Conservation (phyloP, 2,797 vertebrate species). For the Gymnothorax reevesii region DNA sequence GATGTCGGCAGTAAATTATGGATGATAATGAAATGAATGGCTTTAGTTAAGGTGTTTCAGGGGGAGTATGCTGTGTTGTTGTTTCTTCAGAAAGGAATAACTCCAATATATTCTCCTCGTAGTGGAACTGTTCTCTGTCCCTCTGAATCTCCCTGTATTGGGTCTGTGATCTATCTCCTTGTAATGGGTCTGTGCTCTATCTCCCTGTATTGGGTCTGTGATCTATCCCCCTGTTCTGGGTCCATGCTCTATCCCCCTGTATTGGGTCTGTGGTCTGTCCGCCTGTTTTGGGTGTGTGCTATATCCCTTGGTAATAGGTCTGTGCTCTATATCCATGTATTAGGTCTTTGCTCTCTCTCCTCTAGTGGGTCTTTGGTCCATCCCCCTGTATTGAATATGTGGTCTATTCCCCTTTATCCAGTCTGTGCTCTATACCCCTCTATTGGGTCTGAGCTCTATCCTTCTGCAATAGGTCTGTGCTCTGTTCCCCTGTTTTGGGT, state of each 20-base stretch:
- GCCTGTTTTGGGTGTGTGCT: background rate
- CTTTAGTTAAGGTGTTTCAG: background rate
- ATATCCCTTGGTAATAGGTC: background rate
- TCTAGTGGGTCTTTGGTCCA: too few relatives aligned
- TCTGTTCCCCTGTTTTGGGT: too few relatives aligned
- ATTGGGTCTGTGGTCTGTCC: background rate
- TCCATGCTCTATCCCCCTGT: too few relatives aligned
- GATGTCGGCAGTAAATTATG: background rate
- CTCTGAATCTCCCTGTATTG: too few relatives aligned
- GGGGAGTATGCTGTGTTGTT: background rate
- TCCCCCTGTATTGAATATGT: background rate
- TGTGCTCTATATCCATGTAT: too few relatives aligned
- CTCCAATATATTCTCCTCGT: background rate
- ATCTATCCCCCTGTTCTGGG: too few relatives aligned
- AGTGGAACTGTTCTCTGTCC: background rate
- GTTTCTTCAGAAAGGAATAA: background rate
- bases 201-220: too few relatives aligned
- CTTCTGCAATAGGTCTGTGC: too few relatives aligned
- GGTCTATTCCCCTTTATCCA: background rate
- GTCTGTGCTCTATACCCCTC: background rate
- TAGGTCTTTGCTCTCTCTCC: too few relatives aligned
- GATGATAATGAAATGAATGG: background rate
- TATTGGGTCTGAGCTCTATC: background rate
- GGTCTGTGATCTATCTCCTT: background rate
- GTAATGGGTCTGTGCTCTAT: background rate